Evolutionary conservation across 2,888 invertebrate species (phyloP), one percentile per base, ranked within the genome.

Genomic region (Stomorhina lunata): DNA sequence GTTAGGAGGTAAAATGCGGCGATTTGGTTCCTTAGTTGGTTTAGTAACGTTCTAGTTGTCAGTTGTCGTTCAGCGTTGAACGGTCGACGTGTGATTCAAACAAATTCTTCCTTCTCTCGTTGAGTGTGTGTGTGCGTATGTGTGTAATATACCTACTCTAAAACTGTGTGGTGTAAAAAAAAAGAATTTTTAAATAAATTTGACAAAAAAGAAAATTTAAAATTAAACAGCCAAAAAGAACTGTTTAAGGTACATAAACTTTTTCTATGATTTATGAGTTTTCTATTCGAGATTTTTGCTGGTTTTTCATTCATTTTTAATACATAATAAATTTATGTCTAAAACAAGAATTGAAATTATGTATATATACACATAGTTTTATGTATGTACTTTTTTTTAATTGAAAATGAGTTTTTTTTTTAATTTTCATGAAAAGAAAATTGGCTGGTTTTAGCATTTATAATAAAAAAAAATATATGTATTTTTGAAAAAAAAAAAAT

Each of bases 31-130:
- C 69, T 82, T 68, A 78, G 81, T 78, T 43, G 66, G 59, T 80
- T 80, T 61, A 72, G 72, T 80, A 68, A 73, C 66, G 79, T 80
- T 80, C 82, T 82, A 69, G 81, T 80, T 80, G 81, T 81, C 80
- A 84, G 85, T 85, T 84, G 80, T 84, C 84, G 84, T 85, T 79
- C 83, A 80, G 65, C 76, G 81, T 81, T 82, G 80, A 84, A 53
- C 69, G 80, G 80, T 37, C 80, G 82, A 83, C 85, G 85, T 83
- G 85, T 83, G 76, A 59, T 84, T 61, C 43, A 17, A 55, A 71
- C 17, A 59, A 40, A 75, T 71, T 69, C 65, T 76, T 75, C 43
- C 69, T 78, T 73, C 59, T 81, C 37, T 27, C 57, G 59, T 59
- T 75, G 68, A 61, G 68, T 63, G 50, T 66, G 37, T 59, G 65